Conservation (phyloP, 1,140 invertebrate species). For the Dufourea novaeangliae region DNA sequence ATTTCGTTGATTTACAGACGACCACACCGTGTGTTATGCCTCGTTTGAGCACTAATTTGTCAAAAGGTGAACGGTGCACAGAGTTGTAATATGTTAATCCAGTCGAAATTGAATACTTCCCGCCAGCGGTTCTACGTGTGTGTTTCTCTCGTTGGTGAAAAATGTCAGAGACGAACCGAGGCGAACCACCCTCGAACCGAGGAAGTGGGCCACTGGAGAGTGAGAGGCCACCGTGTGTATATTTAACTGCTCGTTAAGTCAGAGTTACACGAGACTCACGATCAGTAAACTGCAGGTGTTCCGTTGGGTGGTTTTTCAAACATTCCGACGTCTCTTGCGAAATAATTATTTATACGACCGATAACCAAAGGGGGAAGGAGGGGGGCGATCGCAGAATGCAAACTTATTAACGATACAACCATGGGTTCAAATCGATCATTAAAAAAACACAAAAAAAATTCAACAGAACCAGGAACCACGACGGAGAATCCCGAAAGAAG, state of each 20-base stretch:
- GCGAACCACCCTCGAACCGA: conserved; percentile 40
- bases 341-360: not conserved
- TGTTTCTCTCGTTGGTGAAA: not conserved
- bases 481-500: too few species aligned
- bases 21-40: too few species aligned
- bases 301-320: conserved; percentile 26
- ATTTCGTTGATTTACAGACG: too few species aligned
- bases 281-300: conserved; percentile 50
- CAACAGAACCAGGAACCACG: too few species aligned
- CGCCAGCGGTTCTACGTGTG: too few species aligned
- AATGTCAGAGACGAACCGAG: conserved; percentile 24
- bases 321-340: conserved; percentile 3
- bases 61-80: too few species aligned
- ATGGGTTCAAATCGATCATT: not conserved
- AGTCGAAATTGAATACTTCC: not conserved
- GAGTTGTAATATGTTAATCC: not conserved
- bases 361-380: not conserved
- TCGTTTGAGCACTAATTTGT: too few species aligned
- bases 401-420: not conserved
- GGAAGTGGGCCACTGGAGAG: conserved; percentile 70
- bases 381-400: too few species aligned
- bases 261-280: conserved; percentile 46
- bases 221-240: conserved; percentile 61
- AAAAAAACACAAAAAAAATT: not conserved
- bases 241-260: conserved; percentile 68